Evolutionary conservation across 2,113 vertebrate genomes (phyloP), one percentile per base, ranked within the genome.

Genomic region (Todiramphus chloris): DNA sequence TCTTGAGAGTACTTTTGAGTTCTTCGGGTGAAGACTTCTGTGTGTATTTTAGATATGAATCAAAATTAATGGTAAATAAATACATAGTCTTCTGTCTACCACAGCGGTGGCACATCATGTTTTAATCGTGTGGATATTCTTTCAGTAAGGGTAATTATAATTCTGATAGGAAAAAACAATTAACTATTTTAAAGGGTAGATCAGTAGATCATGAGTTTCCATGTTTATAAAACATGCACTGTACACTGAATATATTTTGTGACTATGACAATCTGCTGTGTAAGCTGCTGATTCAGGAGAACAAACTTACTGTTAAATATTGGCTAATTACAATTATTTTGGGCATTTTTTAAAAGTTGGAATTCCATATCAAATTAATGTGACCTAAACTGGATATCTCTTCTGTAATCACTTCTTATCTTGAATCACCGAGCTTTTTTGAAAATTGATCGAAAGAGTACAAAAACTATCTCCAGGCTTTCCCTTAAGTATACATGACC

Each of bases 31-130:
- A 35, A 53, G 44, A 23, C 4, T 83, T 5, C 9, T 64, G 6
- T 4, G 0, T 11, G 4, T 58, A 1, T 35, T 13, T 88, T 72
- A 30, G 27, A 10, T 53, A 17, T 10, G 27, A 92, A 85, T 53
- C 53, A 30, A 76, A 4, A 56, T 62, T 56, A 76, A 30, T 16
- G 41, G 44, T 68, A 76, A 66, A 51, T 73, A 55, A 28, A n/a
- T 50, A 4, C 3, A 4, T 15, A 37, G 2, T 73, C 55, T 89
- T 48, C 43, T 15, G 6, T n/a, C 41, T 55, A 2, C 23, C 2
- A 3, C 2, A 2, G 0, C 17, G 11, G 10, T 44, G 41, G 37
- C 15, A 31, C 7, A 6, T 59, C 0, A 4, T 67, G 12, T 75
- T 77, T 39, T 56, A 69, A 39, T 50, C 24, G 23, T 50, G 48